Base-by-base conservation (phyloP, 2,113 vertebrate genomes). In the Trogon surrucura region DNA sequence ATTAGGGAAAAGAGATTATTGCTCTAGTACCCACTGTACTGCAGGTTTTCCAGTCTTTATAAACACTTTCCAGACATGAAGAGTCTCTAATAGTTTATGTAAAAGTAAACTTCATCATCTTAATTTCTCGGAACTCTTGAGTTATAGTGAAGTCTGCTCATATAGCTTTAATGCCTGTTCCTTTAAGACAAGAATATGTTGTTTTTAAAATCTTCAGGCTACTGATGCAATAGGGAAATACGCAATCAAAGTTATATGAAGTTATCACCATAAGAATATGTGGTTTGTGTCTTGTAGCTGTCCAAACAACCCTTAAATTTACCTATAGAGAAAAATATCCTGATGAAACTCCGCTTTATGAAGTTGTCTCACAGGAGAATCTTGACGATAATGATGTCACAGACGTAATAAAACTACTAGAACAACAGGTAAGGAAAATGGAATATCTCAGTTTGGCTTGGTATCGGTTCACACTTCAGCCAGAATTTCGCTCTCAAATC, bases 261-360 rank as follows among this genome's bases (percentile, higher is more conserved):
- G 16, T 58, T 89, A 29, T 41, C 66, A 79, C 22, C 23, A 41
- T 74, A 95, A 88, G 45, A 58, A 92, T 65, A 50, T 71, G 15
- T 91, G 15, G 23, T 79, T 72, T 92, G 97, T 94, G 12, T 98
- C n/a, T 97, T 75, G 44, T 95, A 99, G 99, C 97, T 91, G 98
- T 99, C 54, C 98, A 99, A 96, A 97, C 99, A 45, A 99, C 98
- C 5, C 96, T 99, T 74, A 99, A 99, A 97, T 99, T 99, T 97
- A 99, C 99, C 13, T 99, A 99, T 71, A 98, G 99, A 96, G 98
- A 99, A 93, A 99, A 98, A 53, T 99, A 99, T 66, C 99, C 99
- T 16, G 99, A 99, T 85, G 99, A 99, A 97, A 96, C 98, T 62
- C 99, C 99, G 2, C 97, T 99, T 50, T 99, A 98, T 98, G 99